A percentile compares a stretch with the other conserved stretches of the same genome.
phyloP scores from a whole-genome alignment of 2,113 vertebrate species.

The Hiodon alosoides region DNA sequence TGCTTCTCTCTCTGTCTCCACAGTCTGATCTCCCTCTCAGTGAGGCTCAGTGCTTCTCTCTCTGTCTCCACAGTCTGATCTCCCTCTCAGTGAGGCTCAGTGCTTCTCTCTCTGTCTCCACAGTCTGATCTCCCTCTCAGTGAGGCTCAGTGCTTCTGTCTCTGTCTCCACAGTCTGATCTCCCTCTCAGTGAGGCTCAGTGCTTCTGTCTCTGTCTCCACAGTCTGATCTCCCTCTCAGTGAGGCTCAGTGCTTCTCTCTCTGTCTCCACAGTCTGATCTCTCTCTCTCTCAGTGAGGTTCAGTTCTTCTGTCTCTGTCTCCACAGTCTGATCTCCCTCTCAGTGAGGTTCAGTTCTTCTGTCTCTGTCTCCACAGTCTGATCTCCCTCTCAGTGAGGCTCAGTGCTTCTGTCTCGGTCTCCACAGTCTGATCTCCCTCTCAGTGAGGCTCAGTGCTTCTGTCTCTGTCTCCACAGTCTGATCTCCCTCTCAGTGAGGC shows the following conservation, averaged over 20 bases:
- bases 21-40: no score
- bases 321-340: not conserved
- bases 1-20: not conserved
- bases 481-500: no score
- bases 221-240: no score
- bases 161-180: constrained; percentile 17
- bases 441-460: constrained; percentile 50
- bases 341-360: not conserved
- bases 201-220: constrained; percentile 33
- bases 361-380: not conserved
- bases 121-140: not conserved
- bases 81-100: no score
- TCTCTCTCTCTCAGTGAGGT: no score
- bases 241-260: no score
- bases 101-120: not conserved
- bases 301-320: constrained; percentile 44
- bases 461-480: not conserved
- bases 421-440: constrained; percentile 3
- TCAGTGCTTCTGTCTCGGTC: constrained; percentile 38
- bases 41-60: not conserved
- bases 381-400: constrained; percentile 25
- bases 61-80: not conserved
- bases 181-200: constrained; percentile 41
- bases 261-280: no score
- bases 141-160: constrained; percentile 43